Evolutionary conservation across 2,113 vertebrate species (phyloP).

Genomic region (Pygoscelis antarcticus): DNA sequence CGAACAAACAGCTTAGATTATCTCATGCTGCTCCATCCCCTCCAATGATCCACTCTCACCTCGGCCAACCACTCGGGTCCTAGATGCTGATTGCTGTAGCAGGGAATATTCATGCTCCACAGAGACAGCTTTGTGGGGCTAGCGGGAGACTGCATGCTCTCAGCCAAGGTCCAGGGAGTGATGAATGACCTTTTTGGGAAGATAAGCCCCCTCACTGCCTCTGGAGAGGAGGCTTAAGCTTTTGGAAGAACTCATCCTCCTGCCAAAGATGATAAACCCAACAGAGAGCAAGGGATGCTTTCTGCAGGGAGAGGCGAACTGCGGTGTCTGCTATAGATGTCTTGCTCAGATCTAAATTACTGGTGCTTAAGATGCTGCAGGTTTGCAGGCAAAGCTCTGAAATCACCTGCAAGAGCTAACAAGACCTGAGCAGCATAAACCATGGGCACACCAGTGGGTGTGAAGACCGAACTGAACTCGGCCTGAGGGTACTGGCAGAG

Average conservation of each 20-base stretch:
- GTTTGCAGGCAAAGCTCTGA: not conserved
- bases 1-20: not conserved
- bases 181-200: not conserved
- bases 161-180: not conserved
- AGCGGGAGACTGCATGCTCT: not conserved
- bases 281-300: not conserved
- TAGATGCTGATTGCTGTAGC: not conserved
- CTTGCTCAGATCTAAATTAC: not conserved
- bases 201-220: not conserved
- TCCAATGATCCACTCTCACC: not conserved
- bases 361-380: not conserved
- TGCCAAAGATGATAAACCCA: not conserved
- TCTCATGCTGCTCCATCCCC: not conserved
- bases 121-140: not conserved
- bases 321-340: not conserved
- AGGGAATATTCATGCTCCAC: not conserved
- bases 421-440: not conserved
- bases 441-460: accelerated
- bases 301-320: not conserved
- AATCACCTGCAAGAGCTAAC: not conserved
- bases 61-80: not conserved
- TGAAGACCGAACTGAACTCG: not conserved
- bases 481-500: not conserved
- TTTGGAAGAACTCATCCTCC: not conserved
- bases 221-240: not conserved